A percentile compares a stretch with the other conserved stretches of the same genome.
Conservation (phyloP, 2,797 vertebrate genomes). For the Gobio occitaniae region DNA sequence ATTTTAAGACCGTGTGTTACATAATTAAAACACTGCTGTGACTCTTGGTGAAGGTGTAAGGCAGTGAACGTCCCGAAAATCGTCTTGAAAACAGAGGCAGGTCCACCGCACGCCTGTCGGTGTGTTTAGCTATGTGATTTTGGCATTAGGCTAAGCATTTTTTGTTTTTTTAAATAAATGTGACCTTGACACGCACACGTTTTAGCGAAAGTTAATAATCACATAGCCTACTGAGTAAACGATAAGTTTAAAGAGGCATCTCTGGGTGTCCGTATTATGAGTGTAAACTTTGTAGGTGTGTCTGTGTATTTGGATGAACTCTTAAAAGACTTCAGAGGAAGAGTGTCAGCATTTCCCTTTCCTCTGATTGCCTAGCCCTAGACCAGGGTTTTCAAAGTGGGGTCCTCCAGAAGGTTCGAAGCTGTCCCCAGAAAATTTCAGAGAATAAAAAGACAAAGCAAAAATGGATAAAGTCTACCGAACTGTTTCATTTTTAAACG, state of each 20-base stretch:
- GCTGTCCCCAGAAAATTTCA: too few relatives aligned
- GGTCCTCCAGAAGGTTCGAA: too few relatives aligned
- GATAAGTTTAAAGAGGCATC: conserved; percentile 30
- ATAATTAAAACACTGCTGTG: neutral
- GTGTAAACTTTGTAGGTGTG: conserved; percentile 10
- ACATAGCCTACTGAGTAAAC: conserved; percentile 43
- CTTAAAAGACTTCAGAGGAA: conserved; percentile 32
- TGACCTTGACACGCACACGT: conserved; percentile 35
- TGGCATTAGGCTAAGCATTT: conserved; percentile 4
- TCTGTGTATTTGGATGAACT: neutral
- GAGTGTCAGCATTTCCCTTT: conserved; percentile 62
- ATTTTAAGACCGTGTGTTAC: neutral
- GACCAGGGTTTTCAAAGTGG: too few relatives aligned
- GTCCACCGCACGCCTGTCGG: neutral
- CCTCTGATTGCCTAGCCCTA: conserved; percentile 23
- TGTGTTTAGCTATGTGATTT: neutral
- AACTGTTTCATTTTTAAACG: too few relatives aligned
- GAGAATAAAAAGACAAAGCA: too few relatives aligned
- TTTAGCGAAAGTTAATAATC: conserved; percentile 59
- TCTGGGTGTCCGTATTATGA: neutral
- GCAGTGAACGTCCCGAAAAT: neutral
- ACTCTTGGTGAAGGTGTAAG: neutral
- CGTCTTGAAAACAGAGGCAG: neutral
- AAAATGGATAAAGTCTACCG: too few relatives aligned
- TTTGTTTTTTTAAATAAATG: neutral